A percentile compares a stretch with the other conserved stretches of the same genome.
phyloP scores from a whole-genome alignment of 2,113 vertebrate genomes.

The Caranx melampygus region DNA sequence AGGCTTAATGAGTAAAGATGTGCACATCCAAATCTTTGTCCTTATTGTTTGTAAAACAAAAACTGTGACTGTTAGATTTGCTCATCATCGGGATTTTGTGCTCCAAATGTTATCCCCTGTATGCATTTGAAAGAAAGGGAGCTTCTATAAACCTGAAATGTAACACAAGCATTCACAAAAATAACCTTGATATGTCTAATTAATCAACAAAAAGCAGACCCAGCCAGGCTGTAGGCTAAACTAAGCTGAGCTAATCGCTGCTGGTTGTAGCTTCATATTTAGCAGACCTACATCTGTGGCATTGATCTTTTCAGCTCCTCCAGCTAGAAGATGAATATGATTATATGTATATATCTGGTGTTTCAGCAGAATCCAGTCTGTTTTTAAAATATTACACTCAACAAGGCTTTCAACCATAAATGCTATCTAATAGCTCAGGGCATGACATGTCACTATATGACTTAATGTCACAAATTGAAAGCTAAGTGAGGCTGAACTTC shows the following conservation, averaged over 20 bases:
- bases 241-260: not conserved
- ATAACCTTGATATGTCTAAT: not conserved
- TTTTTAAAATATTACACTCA: not conserved
- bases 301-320: no score
- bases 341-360: not conserved
- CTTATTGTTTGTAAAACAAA: not conserved
- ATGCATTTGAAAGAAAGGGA: no score
- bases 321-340: no score
- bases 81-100: not conserved
- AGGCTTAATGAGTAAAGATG: conserved; percentile 24
- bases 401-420: no score
- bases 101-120: not conserved
- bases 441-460: not conserved
- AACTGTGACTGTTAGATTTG: not conserved
- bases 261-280: not conserved
- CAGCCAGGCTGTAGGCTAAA: no score
- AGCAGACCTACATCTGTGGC: not conserved
- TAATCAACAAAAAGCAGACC: no score
- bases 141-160: no score
- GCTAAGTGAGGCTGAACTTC: not conserved
- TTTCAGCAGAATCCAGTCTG: not conserved
- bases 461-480: not conserved
- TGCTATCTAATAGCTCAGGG: not conserved
- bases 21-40: conserved; percentile 37
- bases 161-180: not conserved